A percentile compares a stretch with the other conserved stretches of the same genome.
These are phyloP conservation scores for Drosophila rhopaloa DNA, from an alignment of 1,140 invertebrate species.

Conservation along the genomic window DNA sequence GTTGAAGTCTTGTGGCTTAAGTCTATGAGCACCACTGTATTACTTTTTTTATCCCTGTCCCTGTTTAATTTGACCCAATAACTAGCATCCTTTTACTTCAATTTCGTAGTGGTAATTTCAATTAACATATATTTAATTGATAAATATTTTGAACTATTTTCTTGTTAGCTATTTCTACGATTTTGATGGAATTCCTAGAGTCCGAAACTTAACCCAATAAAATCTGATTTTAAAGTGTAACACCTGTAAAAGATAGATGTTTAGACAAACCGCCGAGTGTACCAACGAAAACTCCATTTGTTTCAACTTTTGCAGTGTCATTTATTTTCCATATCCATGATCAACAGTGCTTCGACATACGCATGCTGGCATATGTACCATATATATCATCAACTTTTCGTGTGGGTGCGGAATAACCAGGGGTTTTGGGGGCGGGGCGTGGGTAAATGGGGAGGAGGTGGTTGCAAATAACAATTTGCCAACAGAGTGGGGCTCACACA, in stretches of 20 bases:
- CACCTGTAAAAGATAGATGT: not conserved
- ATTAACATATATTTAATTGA: no score
- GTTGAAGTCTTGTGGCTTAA: no score
- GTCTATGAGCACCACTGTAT: no score
- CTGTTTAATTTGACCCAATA: no score
- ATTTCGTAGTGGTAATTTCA: no score
- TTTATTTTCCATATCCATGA: conserved; percentile 35
- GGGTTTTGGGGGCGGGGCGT: not conserved
- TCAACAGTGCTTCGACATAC: conserved; percentile 21
- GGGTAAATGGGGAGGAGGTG: not conserved
- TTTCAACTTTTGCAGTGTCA: conserved; percentile 4
- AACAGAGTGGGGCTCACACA: conserved; percentile 3
- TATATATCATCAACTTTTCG: conserved; percentile 18
- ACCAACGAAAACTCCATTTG: not conserved
- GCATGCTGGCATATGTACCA: conserved; percentile 7
- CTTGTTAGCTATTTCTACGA: no score
- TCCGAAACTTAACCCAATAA: no score
- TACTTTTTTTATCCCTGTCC: no score
- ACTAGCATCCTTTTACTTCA: no score
- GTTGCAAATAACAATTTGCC: conserved; percentile 52
- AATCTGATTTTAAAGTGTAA: not conserved
- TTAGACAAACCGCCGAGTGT: not conserved
- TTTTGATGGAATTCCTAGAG: not conserved
- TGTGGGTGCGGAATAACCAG: conserved; percentile 17
- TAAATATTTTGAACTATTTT: no score